Conservation (phyloP, 2,797 vertebrate genomes). For the Spinus pinus region DNA sequence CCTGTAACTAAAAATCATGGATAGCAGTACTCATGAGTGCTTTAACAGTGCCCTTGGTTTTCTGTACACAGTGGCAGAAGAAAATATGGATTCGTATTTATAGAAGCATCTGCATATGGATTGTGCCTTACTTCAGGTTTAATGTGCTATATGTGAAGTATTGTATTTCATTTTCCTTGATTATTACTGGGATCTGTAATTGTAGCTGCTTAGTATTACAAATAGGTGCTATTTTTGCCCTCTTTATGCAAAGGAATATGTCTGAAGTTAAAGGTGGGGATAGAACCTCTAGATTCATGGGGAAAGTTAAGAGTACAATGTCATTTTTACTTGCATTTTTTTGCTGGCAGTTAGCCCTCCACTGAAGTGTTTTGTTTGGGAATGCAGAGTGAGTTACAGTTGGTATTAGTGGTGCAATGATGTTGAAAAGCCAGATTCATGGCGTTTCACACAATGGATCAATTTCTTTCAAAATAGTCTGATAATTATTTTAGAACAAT, state of each 20-base stretch:
- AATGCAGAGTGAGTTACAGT: background rate
- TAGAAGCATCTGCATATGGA: background rate
- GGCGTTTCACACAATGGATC: background rate
- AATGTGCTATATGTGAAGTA: background rate
- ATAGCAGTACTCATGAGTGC: background rate
- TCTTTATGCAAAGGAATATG: background rate
- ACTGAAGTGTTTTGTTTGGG: background rate
- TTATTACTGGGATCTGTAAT: conserved; percentile 8
- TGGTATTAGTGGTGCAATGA: background rate
- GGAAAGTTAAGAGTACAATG: background rate
- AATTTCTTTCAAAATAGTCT: background rate
- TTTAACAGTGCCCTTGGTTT: background rate
- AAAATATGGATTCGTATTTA: background rate
- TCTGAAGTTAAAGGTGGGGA: background rate
- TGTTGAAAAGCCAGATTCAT: background rate
- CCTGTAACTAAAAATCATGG: background rate
- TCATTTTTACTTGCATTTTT: background rate
- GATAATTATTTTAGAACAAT: background rate
- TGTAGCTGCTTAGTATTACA: background rate
- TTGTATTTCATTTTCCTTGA: background rate
- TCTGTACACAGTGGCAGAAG: background rate
- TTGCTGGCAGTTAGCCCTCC: background rate
- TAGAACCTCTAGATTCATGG: background rate
- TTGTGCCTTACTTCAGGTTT: background rate
- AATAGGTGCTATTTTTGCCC: background rate